These are phyloP conservation scores for Holcopasites calliopsidis DNA, from an alignment of 1,140 invertebrate genomes.

Conservation along the genomic window DNA sequence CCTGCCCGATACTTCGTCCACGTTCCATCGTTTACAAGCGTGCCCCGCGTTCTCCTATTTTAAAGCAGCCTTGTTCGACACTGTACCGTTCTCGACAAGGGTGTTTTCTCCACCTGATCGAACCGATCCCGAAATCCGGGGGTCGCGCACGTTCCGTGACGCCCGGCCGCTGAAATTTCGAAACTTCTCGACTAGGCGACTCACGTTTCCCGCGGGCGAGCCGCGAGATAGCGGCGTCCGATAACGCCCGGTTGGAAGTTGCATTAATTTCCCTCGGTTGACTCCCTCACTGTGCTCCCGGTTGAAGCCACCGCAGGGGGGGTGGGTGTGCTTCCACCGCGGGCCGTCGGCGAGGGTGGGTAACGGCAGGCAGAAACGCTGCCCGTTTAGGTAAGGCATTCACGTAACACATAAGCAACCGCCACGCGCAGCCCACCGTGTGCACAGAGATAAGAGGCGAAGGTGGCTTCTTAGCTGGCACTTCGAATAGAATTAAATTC, in stretches of 20 bases:
- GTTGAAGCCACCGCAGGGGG: neutral
- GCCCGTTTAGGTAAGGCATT: constrained; percentile 69
- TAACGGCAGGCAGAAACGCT: constrained; percentile 57
- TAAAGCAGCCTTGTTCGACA: neutral
- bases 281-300: constrained; percentile 37
- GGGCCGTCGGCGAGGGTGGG: neutral
- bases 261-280: constrained; percentile 66
- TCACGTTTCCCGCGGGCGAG: constrained; percentile 67
- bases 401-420: constrained; percentile 72
- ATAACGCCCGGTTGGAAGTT: constrained; percentile 64
- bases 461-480: constrained; percentile 64
- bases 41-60: neutral
- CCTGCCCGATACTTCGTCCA: neutral
- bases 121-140: neutral
- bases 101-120: neutral
- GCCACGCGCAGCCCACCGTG: constrained; percentile 70
- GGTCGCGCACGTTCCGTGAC: constrained; percentile 19
- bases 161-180: constrained; percentile 48
- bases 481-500: constrained; percentile 66
- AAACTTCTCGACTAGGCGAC: constrained; percentile 66
- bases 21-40: neutral
- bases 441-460: constrained; percentile 71
- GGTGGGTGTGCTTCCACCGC: neutral
- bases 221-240: constrained; percentile 63
- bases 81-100: neutral